phyloP scores from a whole-genome alignment of 2,888 invertebrate genomes.

The Drosophila nr. perissopoda region DNA sequence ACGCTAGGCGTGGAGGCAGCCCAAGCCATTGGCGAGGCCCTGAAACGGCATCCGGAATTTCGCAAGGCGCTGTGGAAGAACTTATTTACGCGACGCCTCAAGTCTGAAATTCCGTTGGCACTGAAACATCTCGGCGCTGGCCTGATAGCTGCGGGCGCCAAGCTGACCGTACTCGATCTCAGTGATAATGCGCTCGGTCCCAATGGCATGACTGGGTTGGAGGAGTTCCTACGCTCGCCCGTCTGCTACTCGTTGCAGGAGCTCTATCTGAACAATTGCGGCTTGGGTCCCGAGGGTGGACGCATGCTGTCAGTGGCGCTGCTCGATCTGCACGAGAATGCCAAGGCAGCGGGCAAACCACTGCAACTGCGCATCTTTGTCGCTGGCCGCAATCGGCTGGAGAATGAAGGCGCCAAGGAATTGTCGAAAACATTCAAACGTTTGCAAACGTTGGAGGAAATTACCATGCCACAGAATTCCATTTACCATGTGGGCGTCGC shows the following conservation, averaged over 20 bases:
- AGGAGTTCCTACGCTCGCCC: constrained; percentile 92
- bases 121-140: constrained; percentile 92
- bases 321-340: constrained; percentile 89
- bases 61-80: constrained; percentile 96
- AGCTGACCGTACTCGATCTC: constrained; percentile 93
- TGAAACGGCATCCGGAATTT: constrained; percentile 91
- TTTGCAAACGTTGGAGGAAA: constrained; percentile 93
- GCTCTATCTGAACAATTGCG: constrained; percentile 96
- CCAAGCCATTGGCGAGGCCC: constrained; percentile 91
- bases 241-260: constrained; percentile 92
- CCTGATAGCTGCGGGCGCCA: constrained; percentile 91
- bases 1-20: constrained; percentile 96
- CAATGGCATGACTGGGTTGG: constrained; percentile 95
- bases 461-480: constrained; percentile 98
- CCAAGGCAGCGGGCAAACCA: constrained; percentile 88
- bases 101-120: constrained; percentile 97
- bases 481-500: constrained; percentile 94
- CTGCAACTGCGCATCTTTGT: constrained; percentile 93
- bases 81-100: constrained; percentile 97
- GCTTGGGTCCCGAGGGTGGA: constrained; percentile 96
- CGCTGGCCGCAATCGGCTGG: constrained; percentile 96
- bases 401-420: constrained; percentile 96
- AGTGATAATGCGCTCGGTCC: constrained; percentile 99
- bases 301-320: constrained; percentile 92
- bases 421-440: constrained; percentile 93